Conservation (phyloP, 2,113 vertebrate species). For the Rhinogobius similis region DNA sequence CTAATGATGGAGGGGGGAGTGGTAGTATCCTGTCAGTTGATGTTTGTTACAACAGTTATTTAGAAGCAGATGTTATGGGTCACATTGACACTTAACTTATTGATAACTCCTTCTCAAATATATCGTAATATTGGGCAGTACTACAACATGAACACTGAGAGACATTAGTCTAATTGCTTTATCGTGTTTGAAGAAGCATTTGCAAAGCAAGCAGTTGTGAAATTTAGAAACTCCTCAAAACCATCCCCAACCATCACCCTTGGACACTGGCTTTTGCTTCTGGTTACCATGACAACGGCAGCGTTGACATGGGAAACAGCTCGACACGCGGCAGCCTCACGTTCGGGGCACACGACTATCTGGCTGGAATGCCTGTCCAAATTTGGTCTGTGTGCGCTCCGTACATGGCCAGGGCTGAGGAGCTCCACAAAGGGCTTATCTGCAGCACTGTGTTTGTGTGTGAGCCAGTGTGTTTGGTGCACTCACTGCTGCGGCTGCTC, state of each 20-base stretch:
- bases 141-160: not conserved
- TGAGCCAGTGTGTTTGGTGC: conserved; percentile 28
- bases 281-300: conserved; percentile 70
- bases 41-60: too few species aligned
- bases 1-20: conserved; percentile 15
- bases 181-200: not conserved
- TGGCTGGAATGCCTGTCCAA: conserved; percentile 89
- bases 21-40: conserved; percentile 2
- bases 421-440: conserved; percentile 75
- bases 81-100: not conserved
- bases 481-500: conserved; percentile 23
- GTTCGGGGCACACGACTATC: conserved; percentile 86
- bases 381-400: conserved; percentile 83
- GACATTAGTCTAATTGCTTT: not conserved
- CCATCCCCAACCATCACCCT: conserved; percentile 19
- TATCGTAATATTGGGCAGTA: too few species aligned
- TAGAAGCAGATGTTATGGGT: not conserved
- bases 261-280: conserved; percentile 38
- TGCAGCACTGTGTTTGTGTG: conserved; percentile 35
- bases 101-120: too few species aligned
- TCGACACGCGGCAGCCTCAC: conserved; percentile 70
- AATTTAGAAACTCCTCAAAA: not conserved
- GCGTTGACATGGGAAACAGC: conserved; percentile 58
- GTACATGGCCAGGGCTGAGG: conserved; percentile 75
- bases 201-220: not conserved